Percentiles rank a stretch among this genome's conserved stretches.
Conservation (phyloP, 2,797 vertebrate genomes). For the Centroberyx gerrardi region DNA sequence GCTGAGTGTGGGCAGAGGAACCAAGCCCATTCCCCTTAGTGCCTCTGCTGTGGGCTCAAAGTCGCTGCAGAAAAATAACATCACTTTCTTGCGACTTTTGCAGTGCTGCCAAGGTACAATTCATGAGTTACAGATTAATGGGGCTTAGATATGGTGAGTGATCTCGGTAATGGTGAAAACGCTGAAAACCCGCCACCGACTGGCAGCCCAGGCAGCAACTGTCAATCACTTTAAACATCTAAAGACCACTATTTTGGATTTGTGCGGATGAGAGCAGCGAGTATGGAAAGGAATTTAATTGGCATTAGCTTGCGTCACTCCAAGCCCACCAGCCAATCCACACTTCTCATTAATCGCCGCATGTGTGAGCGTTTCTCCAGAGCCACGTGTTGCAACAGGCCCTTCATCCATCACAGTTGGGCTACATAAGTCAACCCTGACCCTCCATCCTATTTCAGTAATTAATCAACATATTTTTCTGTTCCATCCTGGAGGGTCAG, state of each 20-base stretch:
- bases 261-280: constrained; percentile 38
- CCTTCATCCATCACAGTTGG: constrained; percentile 61
- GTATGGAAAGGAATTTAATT: constrained; percentile 42
- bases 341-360: constrained; percentile 49
- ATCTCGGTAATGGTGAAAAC: constrained; percentile 59
- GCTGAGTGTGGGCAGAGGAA: constrained; percentile 7
- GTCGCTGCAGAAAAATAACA: not conserved
- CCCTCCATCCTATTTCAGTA: constrained; percentile 52
- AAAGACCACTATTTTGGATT: constrained; percentile 47
- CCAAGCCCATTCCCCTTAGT: not conserved
- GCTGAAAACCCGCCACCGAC: constrained; percentile 35
- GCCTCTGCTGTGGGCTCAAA: not conserved
- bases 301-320: constrained; percentile 36
- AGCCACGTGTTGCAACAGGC: constrained; percentile 12
- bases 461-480: constrained; percentile 68
- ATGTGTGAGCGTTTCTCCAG: constrained; percentile 33
- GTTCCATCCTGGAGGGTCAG: constrained; percentile 15
- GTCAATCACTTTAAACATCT: constrained; percentile 60
- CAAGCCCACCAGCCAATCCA: constrained; percentile 11
- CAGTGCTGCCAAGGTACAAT: constrained; percentile 21
- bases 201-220: constrained; percentile 33
- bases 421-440: constrained; percentile 41
- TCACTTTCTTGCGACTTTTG: constrained; percentile 28
- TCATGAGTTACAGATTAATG: constrained; percentile 61
- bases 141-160: constrained; percentile 73